A percentile compares a stretch with the other conserved stretches of the same genome.
These are phyloP conservation scores for Manduca sexta DNA, from an alignment of 1,140 invertebrate species.

Conservation along the genomic window DNA sequence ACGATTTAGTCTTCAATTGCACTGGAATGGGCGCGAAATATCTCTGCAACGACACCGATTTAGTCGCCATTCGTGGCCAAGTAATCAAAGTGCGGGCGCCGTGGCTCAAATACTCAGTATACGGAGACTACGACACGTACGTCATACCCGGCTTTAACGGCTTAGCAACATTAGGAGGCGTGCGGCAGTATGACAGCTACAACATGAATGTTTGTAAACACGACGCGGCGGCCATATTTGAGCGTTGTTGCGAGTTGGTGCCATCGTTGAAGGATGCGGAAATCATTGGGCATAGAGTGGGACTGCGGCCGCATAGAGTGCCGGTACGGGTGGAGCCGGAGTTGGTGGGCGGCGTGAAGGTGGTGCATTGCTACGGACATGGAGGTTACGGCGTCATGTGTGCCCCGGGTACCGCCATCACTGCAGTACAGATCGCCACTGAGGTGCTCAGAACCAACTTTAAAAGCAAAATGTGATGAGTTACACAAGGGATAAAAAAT, in stretches of 20 bases:
- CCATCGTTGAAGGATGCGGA: slow-evolving; percentile 79
- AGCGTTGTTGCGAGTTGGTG: slow-evolving; percentile 81
- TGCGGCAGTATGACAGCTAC: slow-evolving; percentile 86
- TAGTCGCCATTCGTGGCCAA: slow-evolving; percentile 93
- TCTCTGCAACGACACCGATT: slow-evolving; percentile 82
- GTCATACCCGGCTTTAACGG: slow-evolving; percentile 84
- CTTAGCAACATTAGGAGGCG: slow-evolving; percentile 87
- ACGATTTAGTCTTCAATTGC: slow-evolving; percentile 92
- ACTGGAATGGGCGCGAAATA: slow-evolving; percentile 86
- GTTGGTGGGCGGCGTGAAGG: slow-evolving; percentile 66
- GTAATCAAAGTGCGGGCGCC: slow-evolving; percentile 90
- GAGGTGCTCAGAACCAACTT: slow-evolving; percentile 70
- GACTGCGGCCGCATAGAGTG: slow-evolving; percentile 85
- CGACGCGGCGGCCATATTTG: slow-evolving; percentile 83
- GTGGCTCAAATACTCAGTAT: slow-evolving; percentile 92
- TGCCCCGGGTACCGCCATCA: slow-evolving; percentile 87
- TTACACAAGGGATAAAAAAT: neutral
- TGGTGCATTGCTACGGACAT: slow-evolving; percentile 95
- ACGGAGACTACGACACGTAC: slow-evolving; percentile 88
- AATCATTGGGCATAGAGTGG: slow-evolving; percentile 80
- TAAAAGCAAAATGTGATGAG: slow-evolving; percentile 44
- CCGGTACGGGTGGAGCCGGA: slow-evolving; percentile 85
- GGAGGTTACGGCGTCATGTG: slow-evolving; percentile 92
- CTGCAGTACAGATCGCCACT: slow-evolving; percentile 81
- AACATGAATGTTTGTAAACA: slow-evolving; percentile 79